Evolutionary conservation across 30 jellyfish, hydroid and myxozoan species (phyloP).

Genomic region (Catostylus mosaicus): DNA sequence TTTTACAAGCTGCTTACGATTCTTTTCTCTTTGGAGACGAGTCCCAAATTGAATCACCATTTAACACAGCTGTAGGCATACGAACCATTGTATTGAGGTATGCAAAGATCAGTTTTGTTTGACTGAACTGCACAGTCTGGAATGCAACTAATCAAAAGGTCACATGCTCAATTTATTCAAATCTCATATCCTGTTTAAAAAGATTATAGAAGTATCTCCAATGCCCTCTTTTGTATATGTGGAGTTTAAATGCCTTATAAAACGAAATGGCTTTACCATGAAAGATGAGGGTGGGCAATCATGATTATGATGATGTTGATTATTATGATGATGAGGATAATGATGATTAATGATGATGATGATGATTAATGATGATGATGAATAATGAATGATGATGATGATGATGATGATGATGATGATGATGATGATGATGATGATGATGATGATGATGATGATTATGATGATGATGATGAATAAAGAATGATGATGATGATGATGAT

Average conservation of each 20-base stretch:
- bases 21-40: conserved; percentile 23
- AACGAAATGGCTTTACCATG: no score
- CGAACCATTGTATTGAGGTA: not conserved
- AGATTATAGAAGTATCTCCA: not conserved
- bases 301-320: no score
- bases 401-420: no score
- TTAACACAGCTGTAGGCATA: conserved; percentile 51
- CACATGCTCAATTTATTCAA: not conserved
- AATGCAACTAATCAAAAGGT: conserved; percentile 24
- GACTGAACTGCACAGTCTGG: conserved; percentile 24
- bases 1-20: not conserved
- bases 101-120: conserved; percentile 1
- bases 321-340: no score
- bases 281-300: no score
- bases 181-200: conserved; percentile 9
- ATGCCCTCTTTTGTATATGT: not conserved
- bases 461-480: no score
- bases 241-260: not conserved
- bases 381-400: no score
- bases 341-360: no score
- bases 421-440: no score
- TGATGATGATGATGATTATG: no score
- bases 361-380: no score
- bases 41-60: conserved; percentile 46
- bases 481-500: not conserved